phyloP scores from a whole-genome alignment of 92 coral and sea anemone genomes.

The Phenganax marumi region DNA sequence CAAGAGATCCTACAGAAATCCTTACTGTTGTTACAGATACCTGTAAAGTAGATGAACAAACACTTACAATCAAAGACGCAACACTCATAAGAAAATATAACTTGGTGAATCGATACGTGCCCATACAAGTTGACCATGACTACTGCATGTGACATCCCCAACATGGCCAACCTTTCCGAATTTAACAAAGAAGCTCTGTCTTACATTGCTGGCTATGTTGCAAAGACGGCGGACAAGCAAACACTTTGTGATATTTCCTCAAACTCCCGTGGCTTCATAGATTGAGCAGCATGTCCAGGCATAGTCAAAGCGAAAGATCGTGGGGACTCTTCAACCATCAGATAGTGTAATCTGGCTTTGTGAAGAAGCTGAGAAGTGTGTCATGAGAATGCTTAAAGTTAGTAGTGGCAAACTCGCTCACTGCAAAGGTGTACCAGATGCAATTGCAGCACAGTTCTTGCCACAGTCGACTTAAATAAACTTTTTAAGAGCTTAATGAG shows the following conservation, averaged over 20 bases:
- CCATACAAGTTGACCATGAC: not conserved
- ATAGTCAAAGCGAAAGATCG: not conserved
- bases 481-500: too few species aligned
- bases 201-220: conserved; percentile 19
- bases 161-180: not conserved
- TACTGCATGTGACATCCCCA: not conserved
- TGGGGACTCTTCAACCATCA: conserved; percentile 10
- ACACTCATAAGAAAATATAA: too few species aligned
- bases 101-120: too few species aligned
- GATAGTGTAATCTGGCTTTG: not conserved
- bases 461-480: too few species aligned
- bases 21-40: not conserved
- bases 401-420: not conserved
- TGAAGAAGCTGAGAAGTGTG: not conserved
- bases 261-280: not conserved
- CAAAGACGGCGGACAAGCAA: not conserved
- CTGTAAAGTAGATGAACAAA: too few species aligned
- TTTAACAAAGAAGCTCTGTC: not conserved
- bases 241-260: not conserved
- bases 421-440: not conserved
- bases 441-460: too few species aligned
- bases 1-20: not conserved
- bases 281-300: not conserved
- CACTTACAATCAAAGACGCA: too few species aligned
- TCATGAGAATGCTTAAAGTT: not conserved